Evolutionary conservation across 1,140 invertebrate genomes (phyloP), one percentile per base, ranked within the genome.

Genomic region (Notospermus geniculatus): DNA sequence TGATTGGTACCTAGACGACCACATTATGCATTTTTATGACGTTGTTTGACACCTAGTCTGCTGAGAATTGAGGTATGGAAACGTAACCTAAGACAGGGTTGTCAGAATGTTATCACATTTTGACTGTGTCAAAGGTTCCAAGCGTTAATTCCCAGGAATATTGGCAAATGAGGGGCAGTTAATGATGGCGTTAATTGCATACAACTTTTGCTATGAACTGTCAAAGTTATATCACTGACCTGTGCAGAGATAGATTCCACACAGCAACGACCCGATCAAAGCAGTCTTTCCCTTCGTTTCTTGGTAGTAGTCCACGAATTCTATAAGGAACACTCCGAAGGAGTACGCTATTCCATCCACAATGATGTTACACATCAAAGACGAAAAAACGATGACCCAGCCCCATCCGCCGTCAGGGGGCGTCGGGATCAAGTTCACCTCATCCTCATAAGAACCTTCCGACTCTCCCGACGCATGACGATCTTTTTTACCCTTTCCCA

Each of bases 341-440:
- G 92, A 93, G 73, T 95, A 95, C 30, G 91, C 92, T 11, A 97
- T 88, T 23, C 94, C 95, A 78, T 97, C 95, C n/a, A 92, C 91
- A 66, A 96, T 95, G 25, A 95, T 83, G 76, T 95, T 95, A 54
- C 93, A 89, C 80, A 94, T 85, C 70, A 96, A 94, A 0, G 92
- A 89, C 0, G 91, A 87, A 2, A 88, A 75, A 0, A 95, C 92
- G 0, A 77, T 86, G 84, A 77, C 88, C 90, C 57, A 95, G 83
- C 72, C 93, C 85, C 59, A 94, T 28, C 91, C 91, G 25, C 91
- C 91, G 68, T 92, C 90, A 0, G 90, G 90, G 1, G 91, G 88
- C 1, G 69, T 74, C 1, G 74, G 74, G 50, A 77, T 76, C 25
- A 70, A 72, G 54, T 75, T 50, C 11, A 57, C 59, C 1, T 64